Evolutionary conservation across 2,113 vertebrate genomes (phyloP), one percentile per base, ranked within the genome.

Genomic region (Dipodomys spectabilis): DNA sequence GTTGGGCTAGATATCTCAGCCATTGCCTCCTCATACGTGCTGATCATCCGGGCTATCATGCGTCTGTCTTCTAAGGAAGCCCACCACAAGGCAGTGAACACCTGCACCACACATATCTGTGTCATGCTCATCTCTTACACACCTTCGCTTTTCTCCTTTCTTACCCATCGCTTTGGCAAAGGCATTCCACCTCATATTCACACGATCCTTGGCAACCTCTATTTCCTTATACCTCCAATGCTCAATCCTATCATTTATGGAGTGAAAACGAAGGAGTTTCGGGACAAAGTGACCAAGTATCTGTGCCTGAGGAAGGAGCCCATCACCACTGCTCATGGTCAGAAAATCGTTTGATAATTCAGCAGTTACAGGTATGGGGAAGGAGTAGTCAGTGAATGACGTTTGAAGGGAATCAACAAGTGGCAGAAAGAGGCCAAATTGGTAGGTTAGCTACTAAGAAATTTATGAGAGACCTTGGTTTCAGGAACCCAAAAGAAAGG

Each of bases 71-170:
- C 83, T 0, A 97, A 96, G 77, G 93, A 97, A 86, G 98, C 98
- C 49, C 96, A 98, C 27, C 96, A 97, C 45, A 98, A 97, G 92
- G 97, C 96, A 4, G 97, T 98, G 35, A 96, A 97, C 90, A 98
- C 98, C 25, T 98, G 98, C 3, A 4, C 97, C 28, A 96, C 98
- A 72, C 98, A 98, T 5, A 93, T 98, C 91, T 98, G 97, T 3
- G 96, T 96, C 49, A 98, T 98, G 92, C 96, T 98, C 57, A 92
- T 92, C 44, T 98, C 98, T 92, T 98, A 98, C 0, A 96, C 98
- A 25, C 98, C 98, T 2, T 92, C 97, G 0, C 95, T 97, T 0
- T 97, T 98, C 73, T 98, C 98, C 7, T 98, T 98, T 0, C 94
- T 98, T 23, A 93, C 98, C 82, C 98, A 98, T 45, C 91, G 98